phyloP scores from a whole-genome alignment of 1,140 invertebrate species.

The Gonatopus flavifemur region DNA sequence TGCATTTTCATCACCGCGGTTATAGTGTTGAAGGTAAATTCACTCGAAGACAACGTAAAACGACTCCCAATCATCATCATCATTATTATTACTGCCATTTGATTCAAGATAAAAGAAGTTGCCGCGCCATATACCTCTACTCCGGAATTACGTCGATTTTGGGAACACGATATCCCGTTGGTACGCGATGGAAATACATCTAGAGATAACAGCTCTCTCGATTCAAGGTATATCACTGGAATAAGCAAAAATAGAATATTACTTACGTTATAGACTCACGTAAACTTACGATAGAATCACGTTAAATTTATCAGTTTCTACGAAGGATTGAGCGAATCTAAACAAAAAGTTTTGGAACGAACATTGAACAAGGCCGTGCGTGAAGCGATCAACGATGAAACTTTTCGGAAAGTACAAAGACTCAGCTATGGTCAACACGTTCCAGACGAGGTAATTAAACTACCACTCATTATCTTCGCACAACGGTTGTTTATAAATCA shows the following conservation, averaged over 20 bases:
- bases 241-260: too few relatives aligned
- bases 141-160: conserved; percentile 74
- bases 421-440: conserved; percentile 71
- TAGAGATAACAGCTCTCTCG: conserved; percentile 45
- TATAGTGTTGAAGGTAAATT: conserved; percentile 72
- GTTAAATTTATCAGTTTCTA: conserved; percentile 37
- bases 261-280: too few relatives aligned
- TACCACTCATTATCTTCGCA: too few relatives aligned
- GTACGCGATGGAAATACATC: conserved; percentile 65
- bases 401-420: conserved; percentile 69
- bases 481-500: not conserved
- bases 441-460: conserved; percentile 62
- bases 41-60: too few relatives aligned
- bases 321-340: conserved; percentile 43
- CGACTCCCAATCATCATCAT: too few relatives aligned
- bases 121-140: conserved; percentile 77
- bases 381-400: conserved; percentile 69
- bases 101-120: conserved; percentile 76
- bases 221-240: conserved; percentile 49
- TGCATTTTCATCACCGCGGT: conserved; percentile 84
- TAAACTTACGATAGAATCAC: not conserved
- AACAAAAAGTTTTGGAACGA: conserved; percentile 43
- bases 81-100: not conserved
- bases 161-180: conserved; percentile 77
- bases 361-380: conserved; percentile 64